These are phyloP conservation scores for Prenolepis imparis DNA, from an alignment of 2,888 invertebrate genomes.

Conservation along the genomic window DNA sequence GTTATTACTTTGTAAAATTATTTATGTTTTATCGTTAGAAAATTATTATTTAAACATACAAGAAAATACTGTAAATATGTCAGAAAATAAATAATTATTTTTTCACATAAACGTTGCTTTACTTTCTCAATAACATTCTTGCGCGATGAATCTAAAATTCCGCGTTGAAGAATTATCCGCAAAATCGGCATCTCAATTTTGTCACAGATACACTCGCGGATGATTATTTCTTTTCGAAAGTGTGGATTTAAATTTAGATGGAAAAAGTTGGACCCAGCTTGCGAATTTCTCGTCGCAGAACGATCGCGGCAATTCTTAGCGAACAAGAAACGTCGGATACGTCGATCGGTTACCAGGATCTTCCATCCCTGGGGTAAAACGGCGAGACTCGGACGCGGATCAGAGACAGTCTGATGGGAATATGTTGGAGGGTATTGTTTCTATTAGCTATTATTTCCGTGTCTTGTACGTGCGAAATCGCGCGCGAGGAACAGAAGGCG, in stretches of 20 bases:
- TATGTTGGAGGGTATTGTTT: constrained; percentile 60
- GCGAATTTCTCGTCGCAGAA: constrained; percentile 47
- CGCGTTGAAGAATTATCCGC: background rate
- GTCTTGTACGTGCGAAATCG: constrained; percentile 12
- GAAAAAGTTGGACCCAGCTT: constrained; percentile 54
- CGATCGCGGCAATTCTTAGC: constrained; percentile 38
- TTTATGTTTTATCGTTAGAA: too few species aligned
- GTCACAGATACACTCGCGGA: background rate
- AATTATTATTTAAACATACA: background rate
- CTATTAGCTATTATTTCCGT: constrained; percentile 73
- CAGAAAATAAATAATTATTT: background rate
- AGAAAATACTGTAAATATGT: too few species aligned
- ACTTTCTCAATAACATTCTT: background rate
- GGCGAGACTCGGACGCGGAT: constrained; percentile 37
- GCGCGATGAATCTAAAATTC: background rate
- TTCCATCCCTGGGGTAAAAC: constrained; percentile 32
- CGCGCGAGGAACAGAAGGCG: background rate
- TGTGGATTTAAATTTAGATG: constrained; percentile 74
- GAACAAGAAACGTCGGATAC: constrained; percentile 17
- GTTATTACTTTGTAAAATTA: background rate
- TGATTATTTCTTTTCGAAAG: constrained; percentile 51
- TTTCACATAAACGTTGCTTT: background rate
- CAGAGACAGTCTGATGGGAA: constrained; percentile 25
- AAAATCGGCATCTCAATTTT: constrained; percentile 11
- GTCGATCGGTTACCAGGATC: constrained; percentile 24